Evolutionary conservation across 2,888 invertebrate genomes (phyloP).

Genomic region (Trissolcus brochymenae): DNA sequence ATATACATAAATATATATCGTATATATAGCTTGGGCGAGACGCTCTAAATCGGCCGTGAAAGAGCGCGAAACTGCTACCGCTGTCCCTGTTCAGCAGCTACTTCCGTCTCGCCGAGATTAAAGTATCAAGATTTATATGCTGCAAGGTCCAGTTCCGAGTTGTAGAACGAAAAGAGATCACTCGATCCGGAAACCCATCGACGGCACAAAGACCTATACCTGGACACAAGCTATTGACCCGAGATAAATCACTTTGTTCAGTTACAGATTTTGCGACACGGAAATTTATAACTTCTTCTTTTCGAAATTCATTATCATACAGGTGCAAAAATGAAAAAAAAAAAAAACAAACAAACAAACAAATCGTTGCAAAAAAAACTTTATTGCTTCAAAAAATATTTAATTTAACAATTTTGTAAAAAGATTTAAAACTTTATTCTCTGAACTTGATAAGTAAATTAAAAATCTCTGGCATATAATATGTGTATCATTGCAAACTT

Average conservation of each 20-base stretch:
- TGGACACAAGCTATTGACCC: neutral
- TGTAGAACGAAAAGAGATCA: slow-evolving; percentile 19
- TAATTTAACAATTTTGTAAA: too few species aligned
- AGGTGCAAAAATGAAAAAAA: neutral
- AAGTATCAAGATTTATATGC: slow-evolving; percentile 21
- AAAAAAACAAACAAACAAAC: too few species aligned
- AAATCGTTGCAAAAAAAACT: neutral
- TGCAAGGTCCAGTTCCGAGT: slow-evolving; percentile 24
- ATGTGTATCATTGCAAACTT: too few species aligned
- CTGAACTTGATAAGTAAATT: too few species aligned
- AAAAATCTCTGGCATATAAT: too few species aligned
- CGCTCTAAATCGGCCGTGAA: slow-evolving; percentile 65
- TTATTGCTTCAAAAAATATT: too few species aligned
- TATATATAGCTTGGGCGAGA: slow-evolving; percentile 61
- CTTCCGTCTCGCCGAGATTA: slow-evolving; percentile 12
- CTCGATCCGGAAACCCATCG: slow-evolving; percentile 50
- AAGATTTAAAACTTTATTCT: too few species aligned
- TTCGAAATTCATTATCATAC: neutral
- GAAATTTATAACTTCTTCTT: too few species aligned
- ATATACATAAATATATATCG: slow-evolving; percentile 54
- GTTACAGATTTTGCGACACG: neutral
- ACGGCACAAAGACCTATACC: slow-evolving; percentile 15
- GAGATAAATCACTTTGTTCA: neutral
- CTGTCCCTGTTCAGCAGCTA: slow-evolving; percentile 15
- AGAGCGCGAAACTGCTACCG: slow-evolving; percentile 28